Evolutionary conservation across 2,888 invertebrate genomes (phyloP).

Genomic region (Drosophila kuntzei): DNA sequence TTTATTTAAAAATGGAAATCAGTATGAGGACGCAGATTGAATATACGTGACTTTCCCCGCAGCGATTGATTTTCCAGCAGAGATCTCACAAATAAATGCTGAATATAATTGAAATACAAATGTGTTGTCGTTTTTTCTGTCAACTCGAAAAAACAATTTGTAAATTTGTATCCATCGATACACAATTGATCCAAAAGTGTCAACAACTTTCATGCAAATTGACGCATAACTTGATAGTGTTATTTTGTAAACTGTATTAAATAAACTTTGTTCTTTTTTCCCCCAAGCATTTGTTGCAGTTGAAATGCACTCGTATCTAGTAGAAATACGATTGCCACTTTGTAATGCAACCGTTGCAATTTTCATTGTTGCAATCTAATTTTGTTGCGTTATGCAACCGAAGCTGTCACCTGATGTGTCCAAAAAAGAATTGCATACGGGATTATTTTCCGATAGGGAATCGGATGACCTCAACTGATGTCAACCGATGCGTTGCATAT

Average conservation of each 20-base stretch:
- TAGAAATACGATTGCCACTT: slow-evolving; percentile 15
- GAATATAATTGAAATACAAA: neutral
- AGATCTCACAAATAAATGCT: neutral
- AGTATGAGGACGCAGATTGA: neutral
- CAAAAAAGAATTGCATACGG: slow-evolving; percentile 15
- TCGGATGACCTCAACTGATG: slow-evolving; percentile 21
- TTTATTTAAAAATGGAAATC: neutral
- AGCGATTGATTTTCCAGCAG: neutral
- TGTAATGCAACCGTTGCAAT: slow-evolving; percentile 23
- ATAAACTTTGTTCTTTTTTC: neutral
- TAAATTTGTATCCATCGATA: neutral
- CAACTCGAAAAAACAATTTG: neutral
- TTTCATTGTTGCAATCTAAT: slow-evolving; percentile 46
- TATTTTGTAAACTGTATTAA: slow-evolving; percentile 3
- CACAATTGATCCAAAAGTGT: neutral
- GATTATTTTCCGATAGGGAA: slow-evolving; percentile 15
- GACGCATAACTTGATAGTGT: neutral
- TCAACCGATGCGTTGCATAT: slow-evolving; percentile 45
- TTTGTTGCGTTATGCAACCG: slow-evolving; percentile 31
- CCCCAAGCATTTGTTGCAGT: slow-evolving; percentile 1
- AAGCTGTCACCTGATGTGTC: slow-evolving; percentile 41
- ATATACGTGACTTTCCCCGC: neutral
- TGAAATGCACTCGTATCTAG: neutral
- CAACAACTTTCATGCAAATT: slow-evolving; percentile 1
- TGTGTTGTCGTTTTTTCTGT: neutral